Conservation (phyloP, 1,140 invertebrate genomes). For the Drosophila lowei region DNA sequence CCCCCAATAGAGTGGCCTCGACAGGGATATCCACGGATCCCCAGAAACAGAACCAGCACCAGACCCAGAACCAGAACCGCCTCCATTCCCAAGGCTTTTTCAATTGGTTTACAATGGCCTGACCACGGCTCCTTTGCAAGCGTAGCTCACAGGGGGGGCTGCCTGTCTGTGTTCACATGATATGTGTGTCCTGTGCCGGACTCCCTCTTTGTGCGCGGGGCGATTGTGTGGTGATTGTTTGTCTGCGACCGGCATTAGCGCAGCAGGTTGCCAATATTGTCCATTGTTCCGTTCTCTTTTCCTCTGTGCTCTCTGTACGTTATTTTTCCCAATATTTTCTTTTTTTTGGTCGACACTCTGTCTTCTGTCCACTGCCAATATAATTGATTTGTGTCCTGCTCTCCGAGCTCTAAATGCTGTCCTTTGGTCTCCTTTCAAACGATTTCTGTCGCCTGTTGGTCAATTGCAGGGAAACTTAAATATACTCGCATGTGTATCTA, state of each 20-base stretch:
- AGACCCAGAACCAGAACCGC: neutral
- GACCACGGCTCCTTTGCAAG: conserved; percentile 28
- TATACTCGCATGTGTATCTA: conserved; percentile 23
- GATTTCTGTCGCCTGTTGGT: conserved; percentile 44
- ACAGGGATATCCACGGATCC: neutral
- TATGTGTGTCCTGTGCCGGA: neutral
- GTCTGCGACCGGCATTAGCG: conserved; percentile 75
- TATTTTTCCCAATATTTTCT: conserved; percentile 6
- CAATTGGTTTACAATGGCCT: conserved; percentile 33
- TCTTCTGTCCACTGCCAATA: conserved; percentile 46
- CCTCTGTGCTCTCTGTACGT: conserved; percentile 4
- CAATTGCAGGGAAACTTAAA: conserved; percentile 74
- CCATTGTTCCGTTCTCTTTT: conserved; percentile 54
- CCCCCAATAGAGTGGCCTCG: conserved; percentile 41
- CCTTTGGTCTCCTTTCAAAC: conserved; percentile 43
- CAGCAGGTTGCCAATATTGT: conserved; percentile 75
- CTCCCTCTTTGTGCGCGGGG: neutral
- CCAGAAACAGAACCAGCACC: too few relatives aligned
- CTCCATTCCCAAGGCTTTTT: conserved; percentile 12
- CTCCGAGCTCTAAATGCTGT: too few relatives aligned
- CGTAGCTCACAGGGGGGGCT: neutral
- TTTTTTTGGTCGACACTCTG: conserved; percentile 22
- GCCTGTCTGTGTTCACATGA: conserved; percentile 25
- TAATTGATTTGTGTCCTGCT: conserved; percentile 72
- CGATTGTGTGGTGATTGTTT: conserved; percentile 46